Percentiles rank a stretch among this genome's conserved stretches.
phyloP scores from a whole-genome alignment of 2,888 invertebrate genomes.

The Eugnorisma glareosa region DNA sequence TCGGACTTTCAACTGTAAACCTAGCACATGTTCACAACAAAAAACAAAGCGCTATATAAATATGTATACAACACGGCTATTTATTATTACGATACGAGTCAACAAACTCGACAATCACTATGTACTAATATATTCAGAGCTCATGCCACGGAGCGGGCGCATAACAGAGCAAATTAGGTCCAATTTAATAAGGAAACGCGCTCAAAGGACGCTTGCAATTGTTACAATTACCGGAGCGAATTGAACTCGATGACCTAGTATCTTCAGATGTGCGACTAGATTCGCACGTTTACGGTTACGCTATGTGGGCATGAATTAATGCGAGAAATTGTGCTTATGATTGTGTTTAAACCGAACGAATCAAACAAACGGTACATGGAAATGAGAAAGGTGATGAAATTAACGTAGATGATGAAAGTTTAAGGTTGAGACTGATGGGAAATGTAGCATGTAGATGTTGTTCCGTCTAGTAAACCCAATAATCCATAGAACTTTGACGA shows the following conservation, averaged over 20 bases:
- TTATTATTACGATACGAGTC: slow-evolving; percentile 43
- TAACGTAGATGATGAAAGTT: neutral
- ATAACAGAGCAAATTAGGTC: slow-evolving; percentile 66
- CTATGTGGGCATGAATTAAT: slow-evolving; percentile 23
- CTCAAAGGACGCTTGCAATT: slow-evolving; percentile 84
- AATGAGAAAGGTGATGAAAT: slow-evolving; percentile 4
- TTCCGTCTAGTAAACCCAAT: neutral
- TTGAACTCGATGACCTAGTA: slow-evolving; percentile 73
- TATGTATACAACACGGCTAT: neutral
- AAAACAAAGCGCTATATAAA: slow-evolving; percentile 16
- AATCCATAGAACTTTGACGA: no score
- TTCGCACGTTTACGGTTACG: slow-evolving; percentile 30
- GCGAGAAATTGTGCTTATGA: slow-evolving; percentile 36
- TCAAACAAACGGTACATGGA: neutral
- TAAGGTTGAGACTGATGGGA: neutral
- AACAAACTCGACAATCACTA: slow-evolving; percentile 60
- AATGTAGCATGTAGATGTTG: neutral
- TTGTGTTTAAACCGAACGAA: slow-evolving; percentile 3
- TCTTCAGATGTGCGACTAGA: slow-evolving; percentile 50
- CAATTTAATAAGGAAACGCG: slow-evolving; percentile 79
- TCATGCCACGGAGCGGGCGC: slow-evolving; percentile 46
- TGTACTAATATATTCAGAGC: slow-evolving; percentile 52
- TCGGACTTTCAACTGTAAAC: slow-evolving; percentile 3
- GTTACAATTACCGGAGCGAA: slow-evolving; percentile 78
- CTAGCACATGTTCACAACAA: slow-evolving; percentile 23